Evolutionary conservation across 2,888 invertebrate species (phyloP), one percentile per base, ranked within the genome.

Genomic region (Creontiades dilutus): DNA sequence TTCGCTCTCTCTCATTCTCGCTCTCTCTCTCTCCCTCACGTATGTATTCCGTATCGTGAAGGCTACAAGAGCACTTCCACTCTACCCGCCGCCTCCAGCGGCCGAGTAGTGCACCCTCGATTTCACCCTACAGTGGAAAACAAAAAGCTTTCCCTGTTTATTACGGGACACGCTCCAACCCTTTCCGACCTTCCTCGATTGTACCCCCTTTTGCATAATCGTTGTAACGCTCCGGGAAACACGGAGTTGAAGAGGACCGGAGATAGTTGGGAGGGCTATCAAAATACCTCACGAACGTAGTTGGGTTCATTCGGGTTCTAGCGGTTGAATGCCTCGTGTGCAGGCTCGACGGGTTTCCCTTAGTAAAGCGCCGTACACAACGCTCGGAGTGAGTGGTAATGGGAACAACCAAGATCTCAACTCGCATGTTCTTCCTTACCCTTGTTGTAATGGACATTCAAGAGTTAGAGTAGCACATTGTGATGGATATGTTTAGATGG

Each of bases 251-350:
- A 2, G 14, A 61, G 61, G n/a, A 19, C 68, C 68, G 11, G 23
- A 23, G 68, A 23, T 68, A 68, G 68, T 68, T 68, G 68, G 37
- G 27, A 23, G 68, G 68, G 23, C 68, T 68, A 68, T 68, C 68
- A 68, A 23, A 68, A 68, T 23, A 23, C 68, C 68, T 23, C 13
- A 12, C 19, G 68, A 13, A 1, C 68, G 16, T 52, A 52, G 14
- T 52, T 52, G 52, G 13, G 52, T 52, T 52, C 16, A 14, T 16
- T 13, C 52, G 13, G 11, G 52, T 11, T 16, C 14, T 52, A 16
- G 52, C 52, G 52, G 52, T 52, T 52, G 16, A 52, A 52, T 52
- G 16, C 52, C 11, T 16, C 52, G 37, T 7, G 7, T 37, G 37
- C 37, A 37, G 2, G 7, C 7, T 2, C 37, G 37, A 37, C 37